Evolutionary conservation across 2,888 invertebrate genomes (phyloP).

Genomic region (Buathra laborator): DNA sequence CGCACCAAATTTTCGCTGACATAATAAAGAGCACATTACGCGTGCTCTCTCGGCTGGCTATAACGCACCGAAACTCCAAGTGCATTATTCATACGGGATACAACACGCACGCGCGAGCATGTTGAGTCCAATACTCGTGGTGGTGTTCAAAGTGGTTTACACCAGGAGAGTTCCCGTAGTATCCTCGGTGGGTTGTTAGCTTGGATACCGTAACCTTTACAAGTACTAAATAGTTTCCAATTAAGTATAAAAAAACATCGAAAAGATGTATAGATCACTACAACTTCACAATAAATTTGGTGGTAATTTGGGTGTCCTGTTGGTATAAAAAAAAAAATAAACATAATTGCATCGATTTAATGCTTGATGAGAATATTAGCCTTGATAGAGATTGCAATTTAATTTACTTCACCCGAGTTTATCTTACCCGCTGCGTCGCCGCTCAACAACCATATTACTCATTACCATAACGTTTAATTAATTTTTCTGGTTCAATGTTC

Average conservation of each 20-base stretch:
- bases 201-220: too few relatives aligned
- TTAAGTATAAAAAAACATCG: too few relatives aligned
- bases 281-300: too few relatives aligned
- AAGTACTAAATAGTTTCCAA: too few relatives aligned
- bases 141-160: slow-evolving; percentile 31
- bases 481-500: slow-evolving; percentile 9
- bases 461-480: slow-evolving; percentile 27
- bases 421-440: background rate
- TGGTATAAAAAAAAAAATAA: background rate
- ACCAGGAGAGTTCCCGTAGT: background rate
- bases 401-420: background rate
- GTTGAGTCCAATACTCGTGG: background rate
- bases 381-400: background rate
- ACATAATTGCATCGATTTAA: background rate
- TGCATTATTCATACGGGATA: slow-evolving; percentile 58
- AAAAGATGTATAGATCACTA: too few relatives aligned
- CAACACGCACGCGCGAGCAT: slow-evolving; percentile 36
- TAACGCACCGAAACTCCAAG: slow-evolving; percentile 57
- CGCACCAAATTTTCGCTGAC: slow-evolving; percentile 71
- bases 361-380: background rate
- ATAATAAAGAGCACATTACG: slow-evolving; percentile 78
- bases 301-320: too few relatives aligned
- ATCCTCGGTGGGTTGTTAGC: too few relatives aligned
- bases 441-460: slow-evolving; percentile 1
- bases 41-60: slow-evolving; percentile 39